These are phyloP conservation scores for Aphelocoma californica DNA, from an alignment of 2,797 vertebrate species.

Conservation along the genomic window DNA sequence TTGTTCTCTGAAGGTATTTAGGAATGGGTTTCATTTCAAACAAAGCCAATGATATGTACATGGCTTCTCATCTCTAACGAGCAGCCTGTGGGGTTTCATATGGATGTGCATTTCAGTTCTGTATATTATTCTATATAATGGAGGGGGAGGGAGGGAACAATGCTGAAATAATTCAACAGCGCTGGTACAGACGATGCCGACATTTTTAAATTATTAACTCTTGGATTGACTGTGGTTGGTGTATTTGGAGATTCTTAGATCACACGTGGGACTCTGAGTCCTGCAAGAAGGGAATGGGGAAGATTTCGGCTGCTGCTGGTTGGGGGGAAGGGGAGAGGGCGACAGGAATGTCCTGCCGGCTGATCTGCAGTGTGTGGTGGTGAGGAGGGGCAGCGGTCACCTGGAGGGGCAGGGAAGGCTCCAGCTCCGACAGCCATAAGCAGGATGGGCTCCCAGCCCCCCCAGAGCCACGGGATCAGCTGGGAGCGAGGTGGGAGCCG, in stretches of 20 bases:
- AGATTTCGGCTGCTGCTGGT: neutral
- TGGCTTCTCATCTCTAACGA: slow-evolving; percentile 71
- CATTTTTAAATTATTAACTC: slow-evolving; percentile 72
- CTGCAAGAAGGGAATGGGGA: neutral
- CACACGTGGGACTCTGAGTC: slow-evolving; percentile 39
- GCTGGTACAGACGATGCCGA: slow-evolving; percentile 70
- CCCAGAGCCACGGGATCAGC: neutral
- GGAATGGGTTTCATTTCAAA: slow-evolving; percentile 53
- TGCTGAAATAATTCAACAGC: slow-evolving; percentile 73
- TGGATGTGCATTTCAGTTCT: slow-evolving; percentile 80
- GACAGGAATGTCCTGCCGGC: neutral
- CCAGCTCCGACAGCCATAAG: neutral
- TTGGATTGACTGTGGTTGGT: slow-evolving; percentile 72
- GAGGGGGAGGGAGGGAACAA: slow-evolving; percentile 73
- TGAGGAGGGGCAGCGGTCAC: slow-evolving; percentile 47
- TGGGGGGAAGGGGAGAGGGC: neutral
- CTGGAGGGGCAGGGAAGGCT: slow-evolving; percentile 10
- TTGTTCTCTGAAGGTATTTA: slow-evolving; percentile 64
- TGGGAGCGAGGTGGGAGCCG: neutral
- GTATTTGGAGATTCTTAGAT: slow-evolving; percentile 71
- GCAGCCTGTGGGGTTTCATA: slow-evolving; percentile 75
- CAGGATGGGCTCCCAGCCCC: neutral
- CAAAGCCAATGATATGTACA: slow-evolving; percentile 49
- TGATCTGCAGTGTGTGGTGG: slow-evolving; percentile 32
- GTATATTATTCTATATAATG: slow-evolving; percentile 77